These are phyloP conservation scores for Peromyscus polionotus DNA, from an alignment of 2,113 vertebrate genomes.

Conservation along the genomic window DNA sequence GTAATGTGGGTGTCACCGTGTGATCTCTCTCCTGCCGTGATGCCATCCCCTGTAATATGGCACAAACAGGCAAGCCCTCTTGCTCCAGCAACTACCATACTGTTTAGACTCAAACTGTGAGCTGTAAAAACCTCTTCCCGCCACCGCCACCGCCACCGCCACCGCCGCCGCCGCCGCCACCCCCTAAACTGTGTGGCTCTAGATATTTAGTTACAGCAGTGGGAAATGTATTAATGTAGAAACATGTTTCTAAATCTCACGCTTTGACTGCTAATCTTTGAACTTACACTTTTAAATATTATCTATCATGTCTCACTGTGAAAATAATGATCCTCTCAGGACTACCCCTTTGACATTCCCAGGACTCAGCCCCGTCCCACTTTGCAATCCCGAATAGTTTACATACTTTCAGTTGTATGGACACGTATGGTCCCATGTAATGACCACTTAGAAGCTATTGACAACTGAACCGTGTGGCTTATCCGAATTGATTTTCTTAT, in stretches of 20 bases:
- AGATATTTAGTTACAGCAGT: neutral
- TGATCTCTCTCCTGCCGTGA: neutral
- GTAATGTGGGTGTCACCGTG: too few species aligned
- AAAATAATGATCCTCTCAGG: neutral
- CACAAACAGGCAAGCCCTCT: neutral
- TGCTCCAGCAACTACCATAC: too few species aligned
- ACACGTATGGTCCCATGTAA: neutral
- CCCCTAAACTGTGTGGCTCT: neutral
- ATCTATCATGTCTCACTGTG: neutral
- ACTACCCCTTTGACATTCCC: accelerated
- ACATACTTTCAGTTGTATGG: neutral
- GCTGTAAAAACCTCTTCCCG: neutral
- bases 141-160: neutral
- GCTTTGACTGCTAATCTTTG: neutral
- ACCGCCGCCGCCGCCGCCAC: too few species aligned
- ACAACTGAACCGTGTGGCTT: neutral
- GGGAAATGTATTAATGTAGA: neutral
- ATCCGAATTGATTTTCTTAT: neutral
- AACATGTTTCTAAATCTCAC: neutral
- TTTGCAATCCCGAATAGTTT: neutral
- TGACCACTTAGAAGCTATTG: slow-evolving; percentile 1
- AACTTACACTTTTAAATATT: slow-evolving; percentile 33
- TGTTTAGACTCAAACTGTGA: neutral
- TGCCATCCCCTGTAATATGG: neutral
- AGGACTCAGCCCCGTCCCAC: neutral